Evolutionary conservation across 2,888 invertebrate species (phyloP).

Genomic region (Ectemnius cavifrons): DNA sequence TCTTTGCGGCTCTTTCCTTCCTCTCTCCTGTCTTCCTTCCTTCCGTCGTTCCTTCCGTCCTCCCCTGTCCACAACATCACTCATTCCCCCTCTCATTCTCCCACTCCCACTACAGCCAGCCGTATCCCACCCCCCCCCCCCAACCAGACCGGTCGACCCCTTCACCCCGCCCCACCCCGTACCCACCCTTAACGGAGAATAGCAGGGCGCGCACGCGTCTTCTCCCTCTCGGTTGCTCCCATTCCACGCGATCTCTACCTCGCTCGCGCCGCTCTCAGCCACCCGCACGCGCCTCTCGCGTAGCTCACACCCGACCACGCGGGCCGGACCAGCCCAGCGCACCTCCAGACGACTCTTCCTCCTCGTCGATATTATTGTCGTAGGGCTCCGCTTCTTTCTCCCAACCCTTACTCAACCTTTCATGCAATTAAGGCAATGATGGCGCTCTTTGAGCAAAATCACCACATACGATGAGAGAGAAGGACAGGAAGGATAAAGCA

Average conservation of each 20-base stretch:
- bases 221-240: slow-evolving; percentile 10
- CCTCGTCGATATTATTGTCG: no score
- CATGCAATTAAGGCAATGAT: no score
- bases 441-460: no score
- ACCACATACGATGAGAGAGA: no score
- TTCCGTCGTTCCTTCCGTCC: slow-evolving; percentile 1
- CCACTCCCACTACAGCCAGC: not conserved
- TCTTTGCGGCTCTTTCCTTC: slow-evolving; percentile 5
- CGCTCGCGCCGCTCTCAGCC: slow-evolving; percentile 47
- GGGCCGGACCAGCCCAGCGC: slow-evolving; percentile 38
- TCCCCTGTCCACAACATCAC: not conserved
- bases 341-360: not conserved
- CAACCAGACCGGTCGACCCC: no score
- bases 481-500: no score
- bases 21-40: slow-evolving; percentile 2
- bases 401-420: no score
- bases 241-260: slow-evolving; percentile 20
- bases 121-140: no score
- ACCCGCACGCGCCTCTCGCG: slow-evolving; percentile 50
- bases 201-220: not conserved
- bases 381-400: no score
- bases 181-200: no score
- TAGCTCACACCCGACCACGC: slow-evolving; percentile 54
- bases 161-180: no score
- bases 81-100: not conserved